Base-by-base conservation (phyloP, 2,797 vertebrate species). In the Tapirus indicus region DNA sequence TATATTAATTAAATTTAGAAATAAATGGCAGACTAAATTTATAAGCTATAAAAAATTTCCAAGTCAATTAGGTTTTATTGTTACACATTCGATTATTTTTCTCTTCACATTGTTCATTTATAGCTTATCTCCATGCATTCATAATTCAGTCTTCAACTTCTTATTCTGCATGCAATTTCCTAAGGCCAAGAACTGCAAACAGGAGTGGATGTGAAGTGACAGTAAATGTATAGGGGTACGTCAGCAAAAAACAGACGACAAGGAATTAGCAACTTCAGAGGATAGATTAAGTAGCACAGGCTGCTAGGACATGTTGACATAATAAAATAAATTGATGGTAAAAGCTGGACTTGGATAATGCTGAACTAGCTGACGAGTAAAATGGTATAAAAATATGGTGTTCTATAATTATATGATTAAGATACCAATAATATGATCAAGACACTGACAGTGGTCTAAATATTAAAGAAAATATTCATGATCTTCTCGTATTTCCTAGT, bases 201-300 rank as follows among this genome's bases (percentile, higher is more conserved):
- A 96, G 94, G 97, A 97, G 95, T 92, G 97, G 97, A 95, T 90
- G 89, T 96, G 97, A 97, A 95, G 87, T 93, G 90, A 97, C 78
- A 98, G 97, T 85, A 82, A 97, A 98, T 95, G 71, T 96, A 95
- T 0, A 96, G 69, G 94, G 88, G 95, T 54, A 47, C 92, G 86
- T 90, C 97, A 98, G 95, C 95, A 97, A 97, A 97, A 96, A 95
- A 98, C 93, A 97, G 96, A 97, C 84, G 10, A 87, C 94, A 94
- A 90, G 62, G 95, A 98, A 98, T 98, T 98, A 98, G 97, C 97
- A 94, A 95, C 78, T 97, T 93, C 95, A 98, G 97, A 98, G 96
- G 97, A 97, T 1, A 97, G 97, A 96, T 94, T 83, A 97, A 95
- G 94, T 85, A 97, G 94, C 79, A 98, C 86, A 97, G 96, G 98